phyloP scores from a whole-genome alignment of 2,888 invertebrate species.

The Caenorhabditis panamensis region DNA sequence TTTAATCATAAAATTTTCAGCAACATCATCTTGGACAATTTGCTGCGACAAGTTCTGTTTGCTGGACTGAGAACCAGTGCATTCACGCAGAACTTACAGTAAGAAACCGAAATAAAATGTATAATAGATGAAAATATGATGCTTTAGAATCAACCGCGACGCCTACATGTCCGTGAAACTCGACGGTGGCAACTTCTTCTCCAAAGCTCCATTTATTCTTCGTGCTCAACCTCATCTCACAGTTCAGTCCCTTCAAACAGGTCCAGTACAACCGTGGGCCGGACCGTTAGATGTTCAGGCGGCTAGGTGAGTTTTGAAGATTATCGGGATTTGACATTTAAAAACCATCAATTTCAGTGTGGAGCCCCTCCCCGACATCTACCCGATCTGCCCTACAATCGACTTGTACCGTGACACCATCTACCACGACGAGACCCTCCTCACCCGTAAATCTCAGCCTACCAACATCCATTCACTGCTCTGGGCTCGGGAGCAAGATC shows the following conservation, averaged over 20 bases:
- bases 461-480: slow-evolving; percentile 72
- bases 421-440: slow-evolving; percentile 76
- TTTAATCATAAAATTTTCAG: slow-evolving; percentile 65
- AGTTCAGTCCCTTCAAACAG: slow-evolving; percentile 65
- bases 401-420: slow-evolving; percentile 75
- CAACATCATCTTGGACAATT: slow-evolving; percentile 78
- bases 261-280: slow-evolving; percentile 63
- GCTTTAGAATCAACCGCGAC: slow-evolving; percentile 64
- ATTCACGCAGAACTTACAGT: slow-evolving; percentile 63
- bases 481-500: slow-evolving; percentile 76
- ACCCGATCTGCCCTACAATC: slow-evolving; percentile 77
- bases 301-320: slow-evolving; percentile 57
- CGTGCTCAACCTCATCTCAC: slow-evolving; percentile 78
- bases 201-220: slow-evolving; percentile 72
- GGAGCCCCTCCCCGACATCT: slow-evolving; percentile 70
- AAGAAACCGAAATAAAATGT: no score
- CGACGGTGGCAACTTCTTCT: slow-evolving; percentile 62
- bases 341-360: slow-evolving; percentile 44
- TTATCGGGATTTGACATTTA: background rate
- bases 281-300: slow-evolving; percentile 66
- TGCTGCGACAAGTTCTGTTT: slow-evolving; percentile 72
- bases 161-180: slow-evolving; percentile 70
- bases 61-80: slow-evolving; percentile 64
- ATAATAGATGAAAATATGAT: no score
- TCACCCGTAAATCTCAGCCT: slow-evolving; percentile 55